Evolutionary conservation across 2,888 invertebrate genomes (phyloP).

Genomic region (Lepidonotus clava): DNA sequence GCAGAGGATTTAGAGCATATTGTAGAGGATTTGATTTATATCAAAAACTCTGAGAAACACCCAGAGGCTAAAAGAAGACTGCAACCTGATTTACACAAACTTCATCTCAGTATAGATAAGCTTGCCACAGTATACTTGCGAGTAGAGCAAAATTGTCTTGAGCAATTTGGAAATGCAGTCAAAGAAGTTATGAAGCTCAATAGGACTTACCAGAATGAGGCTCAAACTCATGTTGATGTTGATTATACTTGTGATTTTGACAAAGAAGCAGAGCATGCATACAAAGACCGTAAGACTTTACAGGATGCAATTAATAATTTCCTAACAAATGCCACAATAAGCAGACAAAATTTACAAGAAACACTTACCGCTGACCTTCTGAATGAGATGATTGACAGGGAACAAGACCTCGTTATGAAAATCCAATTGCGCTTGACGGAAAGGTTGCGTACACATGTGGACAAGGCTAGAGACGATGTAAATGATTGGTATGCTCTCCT

Average conservation of each 20-base stretch:
- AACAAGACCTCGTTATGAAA: background rate
- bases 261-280: background rate
- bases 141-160: background rate
- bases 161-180: background rate
- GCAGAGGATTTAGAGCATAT: background rate
- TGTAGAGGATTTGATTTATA: background rate
- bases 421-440: conserved; percentile 40
- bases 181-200: background rate
- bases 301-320: too few species aligned
- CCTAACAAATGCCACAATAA: background rate
- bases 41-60: background rate
- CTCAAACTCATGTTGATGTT: background rate
- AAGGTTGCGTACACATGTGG: background rate
- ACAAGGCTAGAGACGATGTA: conserved; percentile 9
- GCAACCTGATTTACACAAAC: background rate
- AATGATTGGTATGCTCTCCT: conserved; percentile 14
- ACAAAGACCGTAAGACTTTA: too few species aligned
- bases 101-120: background rate
- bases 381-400: background rate
- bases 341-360: conserved; percentile 29
- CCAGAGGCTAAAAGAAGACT: background rate
- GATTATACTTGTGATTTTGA: conserved; percentile 49
- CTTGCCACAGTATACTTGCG: background rate
- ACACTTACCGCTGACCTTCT: background rate
- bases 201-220: background rate